phyloP scores from a whole-genome alignment of 2,113 vertebrate species.

The Vulpes lagopus region DNA sequence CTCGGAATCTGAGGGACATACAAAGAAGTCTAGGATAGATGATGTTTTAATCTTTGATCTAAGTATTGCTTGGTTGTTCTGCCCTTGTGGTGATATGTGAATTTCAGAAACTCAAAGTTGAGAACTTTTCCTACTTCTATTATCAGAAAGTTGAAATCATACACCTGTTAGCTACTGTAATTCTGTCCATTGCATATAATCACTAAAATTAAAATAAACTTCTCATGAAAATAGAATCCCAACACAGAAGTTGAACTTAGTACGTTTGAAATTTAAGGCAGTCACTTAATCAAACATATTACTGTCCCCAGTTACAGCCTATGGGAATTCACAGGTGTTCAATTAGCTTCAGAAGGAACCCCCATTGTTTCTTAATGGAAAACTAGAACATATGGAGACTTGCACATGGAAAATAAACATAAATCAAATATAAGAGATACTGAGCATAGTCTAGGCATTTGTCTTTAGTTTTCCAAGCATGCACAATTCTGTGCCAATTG shows the following conservation, averaged over 20 bases:
- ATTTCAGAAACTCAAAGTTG: background rate
- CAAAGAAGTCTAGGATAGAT: too few relatives aligned
- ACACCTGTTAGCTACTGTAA: background rate
- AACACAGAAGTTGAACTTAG: slow-evolving; percentile 19
- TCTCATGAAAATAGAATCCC: background rate
- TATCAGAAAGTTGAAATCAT: background rate
- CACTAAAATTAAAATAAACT: slow-evolving; percentile 52
- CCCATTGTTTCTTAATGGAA: slow-evolving; percentile 60
- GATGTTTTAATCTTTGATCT: background rate
- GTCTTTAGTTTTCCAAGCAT: slow-evolving; percentile 28
- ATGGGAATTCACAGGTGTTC: slow-evolving; percentile 51
- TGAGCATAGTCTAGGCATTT: background rate
- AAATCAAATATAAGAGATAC: background rate
- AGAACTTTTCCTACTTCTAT: background rate
- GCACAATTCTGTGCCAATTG: background rate
- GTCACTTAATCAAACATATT: slow-evolving; percentile 30
- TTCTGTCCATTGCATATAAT: slow-evolving; percentile 3
- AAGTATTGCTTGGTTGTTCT: background rate
- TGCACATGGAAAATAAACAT: slow-evolving; percentile 22
- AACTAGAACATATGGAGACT: slow-evolving; percentile 16
- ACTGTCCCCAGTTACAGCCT: background rate
- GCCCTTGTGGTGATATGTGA: accelerated
- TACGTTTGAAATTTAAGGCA: slow-evolving; percentile 54
- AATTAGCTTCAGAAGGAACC: background rate
- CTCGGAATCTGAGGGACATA: background rate